Conservation (phyloP, 2,797 vertebrate species). For the Champsocephalus gunnari region DNA sequence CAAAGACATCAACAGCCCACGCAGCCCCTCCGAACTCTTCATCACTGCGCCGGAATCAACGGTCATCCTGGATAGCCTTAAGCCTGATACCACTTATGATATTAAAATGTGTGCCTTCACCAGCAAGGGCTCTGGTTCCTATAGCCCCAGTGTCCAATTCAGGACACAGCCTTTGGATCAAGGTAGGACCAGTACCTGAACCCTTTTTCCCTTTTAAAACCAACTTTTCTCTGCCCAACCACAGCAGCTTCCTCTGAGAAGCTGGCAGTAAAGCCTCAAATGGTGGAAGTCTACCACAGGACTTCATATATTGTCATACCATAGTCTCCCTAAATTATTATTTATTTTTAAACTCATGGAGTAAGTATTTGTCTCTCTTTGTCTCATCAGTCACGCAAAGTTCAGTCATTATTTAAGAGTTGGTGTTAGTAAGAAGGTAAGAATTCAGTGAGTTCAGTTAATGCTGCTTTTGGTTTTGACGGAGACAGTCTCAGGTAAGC, state of each 20-base stretch:
- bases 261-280: slow-evolving; percentile 29
- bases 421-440: slow-evolving; percentile 83
- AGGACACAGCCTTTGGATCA: slow-evolving; percentile 99
- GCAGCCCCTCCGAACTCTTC: slow-evolving; percentile 94
- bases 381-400: slow-evolving; percentile 76
- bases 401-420: slow-evolving; percentile 74
- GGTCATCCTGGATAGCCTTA: slow-evolving; percentile 93
- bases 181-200: slow-evolving; percentile 97
- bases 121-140: slow-evolving; percentile 98
- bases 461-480: slow-evolving; percentile 65
- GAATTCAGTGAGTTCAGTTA: slow-evolving; percentile 71
- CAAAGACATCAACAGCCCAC: slow-evolving; percentile 98
- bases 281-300: slow-evolving; percentile 60
- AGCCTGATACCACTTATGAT: slow-evolving; percentile 99
- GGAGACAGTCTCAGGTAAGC: slow-evolving; percentile 77
- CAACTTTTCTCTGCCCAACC: slow-evolving; percentile 75
- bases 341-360: slow-evolving; percentile 61
- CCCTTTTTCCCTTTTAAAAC: slow-evolving; percentile 68
- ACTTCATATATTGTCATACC: slow-evolving; percentile 49
- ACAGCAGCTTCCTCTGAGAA: slow-evolving; percentile 57
- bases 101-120: slow-evolving; percentile 99
- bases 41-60: slow-evolving; percentile 94
- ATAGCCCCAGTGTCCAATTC: slow-evolving; percentile 99
- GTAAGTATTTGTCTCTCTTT: slow-evolving; percentile 79
- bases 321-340: slow-evolving; percentile 54